Evolutionary conservation across 1,140 invertebrate genomes (phyloP).

Genomic region (Eufriesea mexicana): DNA sequence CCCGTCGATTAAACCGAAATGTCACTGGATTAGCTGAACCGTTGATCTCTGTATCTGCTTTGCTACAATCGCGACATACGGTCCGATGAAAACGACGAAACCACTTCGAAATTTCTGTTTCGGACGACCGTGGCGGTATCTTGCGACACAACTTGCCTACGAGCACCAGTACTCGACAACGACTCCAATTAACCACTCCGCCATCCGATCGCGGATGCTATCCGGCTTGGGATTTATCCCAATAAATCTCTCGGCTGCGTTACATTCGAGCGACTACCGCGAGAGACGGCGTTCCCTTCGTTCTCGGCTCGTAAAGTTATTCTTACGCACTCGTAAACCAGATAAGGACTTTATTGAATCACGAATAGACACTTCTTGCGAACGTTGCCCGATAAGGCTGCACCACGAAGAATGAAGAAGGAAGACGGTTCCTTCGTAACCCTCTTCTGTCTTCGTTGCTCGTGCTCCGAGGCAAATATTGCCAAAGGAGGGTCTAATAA

Average conservation of each 20-base stretch:
- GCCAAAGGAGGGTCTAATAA: neutral
- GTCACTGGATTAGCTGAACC: constrained; percentile 4
- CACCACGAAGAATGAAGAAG: neutral
- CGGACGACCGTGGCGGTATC: neutral
- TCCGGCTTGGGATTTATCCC: constrained; percentile 1
- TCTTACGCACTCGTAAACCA: constrained; percentile 65
- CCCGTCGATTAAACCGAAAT: constrained; percentile 15
- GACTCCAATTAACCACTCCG: constrained; percentile 12
- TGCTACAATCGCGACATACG: neutral
- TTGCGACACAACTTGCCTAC: neutral
- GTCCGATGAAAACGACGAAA: neutral
- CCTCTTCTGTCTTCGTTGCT: neutral
- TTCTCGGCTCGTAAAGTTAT: constrained; percentile 60
- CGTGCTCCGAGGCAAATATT: neutral
- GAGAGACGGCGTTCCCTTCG: constrained; percentile 27
- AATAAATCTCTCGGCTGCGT: constrained; percentile 33
- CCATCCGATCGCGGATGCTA: constrained; percentile 5
- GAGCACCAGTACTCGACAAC: neutral
- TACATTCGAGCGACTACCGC: constrained; percentile 15
- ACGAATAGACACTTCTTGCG: constrained; percentile 57
- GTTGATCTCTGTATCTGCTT: neutral
- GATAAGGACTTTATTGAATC: constrained; percentile 67
- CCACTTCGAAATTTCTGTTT: neutral
- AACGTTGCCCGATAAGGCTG: constrained; percentile 45
- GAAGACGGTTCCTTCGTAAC: neutral